Evolutionary conservation across 2,797 vertebrate genomes (phyloP).

Genomic region (Pangasius mekongensis): DNA sequence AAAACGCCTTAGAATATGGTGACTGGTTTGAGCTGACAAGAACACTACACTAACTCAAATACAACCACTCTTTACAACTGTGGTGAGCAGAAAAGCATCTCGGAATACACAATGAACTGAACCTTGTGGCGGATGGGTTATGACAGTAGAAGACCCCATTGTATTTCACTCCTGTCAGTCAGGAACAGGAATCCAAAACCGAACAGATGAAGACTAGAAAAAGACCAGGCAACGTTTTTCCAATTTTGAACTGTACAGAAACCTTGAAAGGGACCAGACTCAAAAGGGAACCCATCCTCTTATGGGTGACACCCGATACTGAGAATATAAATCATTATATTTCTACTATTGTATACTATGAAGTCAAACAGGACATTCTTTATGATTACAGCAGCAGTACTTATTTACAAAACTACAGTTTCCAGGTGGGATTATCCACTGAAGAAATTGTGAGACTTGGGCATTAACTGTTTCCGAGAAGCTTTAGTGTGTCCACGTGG

Average conservation of each 20-base stretch:
- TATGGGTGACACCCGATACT: not conserved
- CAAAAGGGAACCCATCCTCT: not conserved
- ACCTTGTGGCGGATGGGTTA: not conserved
- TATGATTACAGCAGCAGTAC: not conserved
- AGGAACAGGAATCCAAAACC: not conserved
- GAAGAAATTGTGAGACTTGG: not conserved
- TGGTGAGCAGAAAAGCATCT: not conserved
- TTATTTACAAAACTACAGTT: not conserved
- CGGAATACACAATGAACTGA: not conserved
- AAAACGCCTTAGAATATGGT: not conserved
- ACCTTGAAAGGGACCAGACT: not conserved
- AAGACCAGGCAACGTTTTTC: not conserved
- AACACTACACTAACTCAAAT: not conserved
- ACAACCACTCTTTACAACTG: not conserved
- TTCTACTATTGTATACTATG: not conserved
- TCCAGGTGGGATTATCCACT: not conserved
- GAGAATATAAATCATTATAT: slow-evolving; percentile 2
- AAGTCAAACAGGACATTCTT: not conserved
- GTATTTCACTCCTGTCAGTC: not conserved
- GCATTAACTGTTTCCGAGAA: not conserved
- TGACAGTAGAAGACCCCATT: not conserved
- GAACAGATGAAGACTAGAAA: not conserved
- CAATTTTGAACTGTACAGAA: not conserved
- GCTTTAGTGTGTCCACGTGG: not conserved
- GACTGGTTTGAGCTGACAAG: not conserved